These are phyloP conservation scores for Drosophila prosaltans DNA, from an alignment of 1,140 invertebrate species.

Conservation along the genomic window DNA sequence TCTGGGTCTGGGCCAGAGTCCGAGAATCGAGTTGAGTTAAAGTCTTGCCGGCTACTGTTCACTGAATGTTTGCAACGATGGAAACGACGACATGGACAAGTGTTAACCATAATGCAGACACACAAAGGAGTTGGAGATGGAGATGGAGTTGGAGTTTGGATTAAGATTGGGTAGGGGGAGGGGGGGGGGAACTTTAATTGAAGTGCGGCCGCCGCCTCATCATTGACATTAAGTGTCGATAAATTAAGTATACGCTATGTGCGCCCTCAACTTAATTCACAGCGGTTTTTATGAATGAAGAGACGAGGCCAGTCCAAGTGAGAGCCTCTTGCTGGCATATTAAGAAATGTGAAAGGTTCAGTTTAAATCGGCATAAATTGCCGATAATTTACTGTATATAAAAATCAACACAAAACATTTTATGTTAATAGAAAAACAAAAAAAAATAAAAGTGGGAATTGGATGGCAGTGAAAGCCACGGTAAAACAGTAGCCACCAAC, in stretches of 20 bases:
- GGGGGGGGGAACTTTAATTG: constrained; percentile 58
- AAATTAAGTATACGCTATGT: constrained; percentile 80
- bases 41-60: constrained; percentile 52
- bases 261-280: constrained; percentile 14
- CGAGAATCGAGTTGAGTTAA: neutral
- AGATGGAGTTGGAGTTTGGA: neutral
- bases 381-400: constrained; percentile 74
- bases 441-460: constrained; percentile 63
- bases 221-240: constrained; percentile 81
- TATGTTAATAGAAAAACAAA: constrained; percentile 63
- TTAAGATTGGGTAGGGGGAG: too few species aligned
- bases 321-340: neutral
- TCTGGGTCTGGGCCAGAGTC: constrained; percentile 1
- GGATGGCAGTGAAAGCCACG: constrained; percentile 57
- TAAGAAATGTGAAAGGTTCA: constrained; percentile 70
- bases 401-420: constrained; percentile 82
- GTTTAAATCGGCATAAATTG: constrained; percentile 58
- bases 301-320: neutral
- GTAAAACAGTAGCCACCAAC: constrained; percentile 31
- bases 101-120: constrained; percentile 79
- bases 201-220: constrained; percentile 71
- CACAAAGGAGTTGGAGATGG: neutral
- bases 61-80: constrained; percentile 4
- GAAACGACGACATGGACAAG: constrained; percentile 62
- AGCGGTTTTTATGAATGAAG: constrained; percentile 64